These are phyloP conservation scores for Euphydryas editha DNA, from an alignment of 2,888 invertebrate genomes.

Conservation along the genomic window DNA sequence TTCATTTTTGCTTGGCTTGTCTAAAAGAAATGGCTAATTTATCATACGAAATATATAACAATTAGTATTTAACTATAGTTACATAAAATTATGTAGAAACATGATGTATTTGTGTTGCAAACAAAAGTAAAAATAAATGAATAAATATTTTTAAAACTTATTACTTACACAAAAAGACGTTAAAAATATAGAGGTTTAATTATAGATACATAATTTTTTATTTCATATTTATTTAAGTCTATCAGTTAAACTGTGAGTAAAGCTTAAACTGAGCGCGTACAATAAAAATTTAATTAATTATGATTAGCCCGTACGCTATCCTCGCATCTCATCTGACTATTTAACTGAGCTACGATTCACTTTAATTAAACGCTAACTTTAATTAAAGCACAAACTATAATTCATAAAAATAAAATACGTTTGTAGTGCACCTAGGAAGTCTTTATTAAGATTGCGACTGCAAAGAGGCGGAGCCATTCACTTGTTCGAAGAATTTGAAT, in stretches of 20 bases:
- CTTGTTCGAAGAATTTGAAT: slow-evolving; percentile 77
- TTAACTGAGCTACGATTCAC: slow-evolving; percentile 66
- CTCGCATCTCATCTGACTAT: slow-evolving; percentile 57
- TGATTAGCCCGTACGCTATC: slow-evolving; percentile 40
- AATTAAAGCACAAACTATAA: slow-evolving; percentile 68
- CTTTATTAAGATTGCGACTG: slow-evolving; percentile 81
- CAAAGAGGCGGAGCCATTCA: slow-evolving; percentile 74
- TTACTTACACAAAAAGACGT: no score
- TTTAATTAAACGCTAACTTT: slow-evolving; percentile 79
- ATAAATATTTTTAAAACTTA: no score
- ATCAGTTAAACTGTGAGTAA: slow-evolving; percentile 8
- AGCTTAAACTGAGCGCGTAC: slow-evolving; percentile 27
- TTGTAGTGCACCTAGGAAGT: slow-evolving; percentile 75
- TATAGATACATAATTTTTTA: neutral
- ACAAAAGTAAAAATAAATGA: no score
- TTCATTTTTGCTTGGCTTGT: no score
- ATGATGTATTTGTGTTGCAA: no score
- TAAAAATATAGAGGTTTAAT: neutral
- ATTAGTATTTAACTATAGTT: no score
- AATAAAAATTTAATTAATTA: slow-evolving; percentile 50
- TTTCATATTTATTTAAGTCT: neutral
- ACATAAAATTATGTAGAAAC: no score
- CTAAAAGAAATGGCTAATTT: no score
- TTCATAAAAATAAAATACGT: slow-evolving; percentile 73
- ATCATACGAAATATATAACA: no score